Percentiles rank a stretch among this genome's conserved stretches.
phyloP scores from a whole-genome alignment of 2,888 invertebrate genomes.

The Archips xylosteana region DNA sequence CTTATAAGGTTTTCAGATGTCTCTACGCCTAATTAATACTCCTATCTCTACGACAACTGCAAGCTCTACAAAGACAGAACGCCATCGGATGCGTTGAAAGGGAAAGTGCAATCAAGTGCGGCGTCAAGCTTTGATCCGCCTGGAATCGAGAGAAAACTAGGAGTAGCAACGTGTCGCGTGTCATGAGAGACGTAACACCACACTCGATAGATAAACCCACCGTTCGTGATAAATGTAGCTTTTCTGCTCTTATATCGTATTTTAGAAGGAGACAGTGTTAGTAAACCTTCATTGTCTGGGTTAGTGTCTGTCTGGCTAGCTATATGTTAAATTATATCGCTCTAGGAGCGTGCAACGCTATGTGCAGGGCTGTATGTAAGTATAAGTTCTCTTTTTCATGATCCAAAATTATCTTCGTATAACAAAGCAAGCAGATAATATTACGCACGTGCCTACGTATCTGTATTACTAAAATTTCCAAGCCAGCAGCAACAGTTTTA shows the following conservation, averaged over 20 bases:
- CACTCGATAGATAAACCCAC: background rate
- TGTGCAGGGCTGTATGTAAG: too few species aligned
- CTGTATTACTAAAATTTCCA: background rate
- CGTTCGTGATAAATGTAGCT: background rate
- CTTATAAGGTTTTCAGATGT: slow-evolving; percentile 9
- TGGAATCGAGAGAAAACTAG: slow-evolving; percentile 42
- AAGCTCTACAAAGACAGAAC: slow-evolving; percentile 24
- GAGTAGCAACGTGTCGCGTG: slow-evolving; percentile 34
- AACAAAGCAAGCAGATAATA: background rate
- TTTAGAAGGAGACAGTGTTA: background rate
- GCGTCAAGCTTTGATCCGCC: slow-evolving; percentile 46
- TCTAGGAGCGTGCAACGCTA: background rate
- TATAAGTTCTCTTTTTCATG: background rate
- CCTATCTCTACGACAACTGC: slow-evolving; percentile 4
- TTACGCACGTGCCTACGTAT: background rate
- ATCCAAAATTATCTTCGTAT: background rate
- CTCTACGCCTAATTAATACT: slow-evolving; percentile 12
- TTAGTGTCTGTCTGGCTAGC: background rate
- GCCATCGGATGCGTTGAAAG: slow-evolving; percentile 60
- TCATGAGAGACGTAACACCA: background rate
- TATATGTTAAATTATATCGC: background rate
- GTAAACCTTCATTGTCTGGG: background rate
- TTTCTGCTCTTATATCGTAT: background rate
- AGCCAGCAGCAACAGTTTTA: slow-evolving; percentile 21
- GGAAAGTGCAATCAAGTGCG: slow-evolving; percentile 74